Conservation (phyloP, 2,113 vertebrate species). For the Crotalus viridis region DNA sequence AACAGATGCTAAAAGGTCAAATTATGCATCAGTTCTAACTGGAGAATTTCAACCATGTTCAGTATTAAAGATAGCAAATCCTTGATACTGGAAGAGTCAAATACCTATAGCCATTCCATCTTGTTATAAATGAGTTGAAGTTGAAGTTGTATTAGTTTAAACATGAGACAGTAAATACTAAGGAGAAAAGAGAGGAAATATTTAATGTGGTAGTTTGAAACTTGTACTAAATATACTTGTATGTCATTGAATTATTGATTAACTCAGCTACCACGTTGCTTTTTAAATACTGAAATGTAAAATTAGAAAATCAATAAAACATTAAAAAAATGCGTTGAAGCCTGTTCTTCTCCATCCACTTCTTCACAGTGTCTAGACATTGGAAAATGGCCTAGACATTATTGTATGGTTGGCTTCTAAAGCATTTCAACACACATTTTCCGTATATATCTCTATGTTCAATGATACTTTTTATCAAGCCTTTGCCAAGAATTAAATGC, state of each 20-base stretch:
- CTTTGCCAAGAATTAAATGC: conserved; percentile 15
- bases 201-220: no score
- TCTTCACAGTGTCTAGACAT: not conserved
- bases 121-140: not conserved
- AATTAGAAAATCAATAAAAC: no score
- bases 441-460: conserved; percentile 1
- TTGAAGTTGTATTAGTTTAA: no score
- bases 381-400: not conserved
- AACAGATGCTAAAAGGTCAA: not conserved
- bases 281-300: no score
- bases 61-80: not conserved
- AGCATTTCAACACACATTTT: conserved; percentile 11
- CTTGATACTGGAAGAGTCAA: not conserved
- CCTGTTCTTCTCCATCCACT: not conserved
- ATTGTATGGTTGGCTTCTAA: not conserved
- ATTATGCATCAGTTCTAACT: not conserved
- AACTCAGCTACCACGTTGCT: no score
- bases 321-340: not conserved
- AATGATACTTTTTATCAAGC: conserved; percentile 30
- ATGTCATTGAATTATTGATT: no score
- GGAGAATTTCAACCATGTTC: not conserved
- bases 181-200: no score
- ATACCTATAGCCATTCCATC: not conserved
- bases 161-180: no score
- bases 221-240: no score